Percentiles rank a stretch among this genome's conserved stretches.
Evolutionary conservation across 64 coral and sea anemone genomes (phyloP).

Genomic region (Pachyseris speciosa): DNA sequence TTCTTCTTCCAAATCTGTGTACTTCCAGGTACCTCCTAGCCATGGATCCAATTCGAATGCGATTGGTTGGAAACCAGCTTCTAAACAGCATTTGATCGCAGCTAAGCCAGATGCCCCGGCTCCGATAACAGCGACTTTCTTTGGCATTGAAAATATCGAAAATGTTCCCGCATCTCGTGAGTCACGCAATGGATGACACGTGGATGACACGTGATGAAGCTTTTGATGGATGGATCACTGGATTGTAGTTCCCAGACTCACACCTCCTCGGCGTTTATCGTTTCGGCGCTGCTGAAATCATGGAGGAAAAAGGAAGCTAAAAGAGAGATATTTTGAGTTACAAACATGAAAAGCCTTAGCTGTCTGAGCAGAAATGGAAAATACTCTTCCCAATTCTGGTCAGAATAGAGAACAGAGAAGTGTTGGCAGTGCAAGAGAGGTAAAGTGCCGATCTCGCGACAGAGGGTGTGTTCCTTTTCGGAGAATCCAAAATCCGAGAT

Average conservation of each 20-base stretch:
- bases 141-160: conserved; percentile 1
- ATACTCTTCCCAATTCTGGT: neutral
- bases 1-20: conserved; percentile 72
- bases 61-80: conserved; percentile 85
- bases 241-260: neutral
- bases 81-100: conserved; percentile 74
- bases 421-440: neutral
- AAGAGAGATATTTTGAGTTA: no score
- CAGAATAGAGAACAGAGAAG: neutral
- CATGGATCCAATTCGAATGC: conserved; percentile 80
- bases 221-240: neutral
- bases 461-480: neutral
- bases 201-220: neutral
- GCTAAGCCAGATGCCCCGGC: conserved; percentile 76
- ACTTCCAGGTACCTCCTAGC: conserved; percentile 90
- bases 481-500: no score
- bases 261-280: no score
- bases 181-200: neutral
- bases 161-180: neutral
- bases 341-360: neutral
- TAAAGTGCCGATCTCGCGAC: no score
- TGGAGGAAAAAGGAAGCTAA: no score
- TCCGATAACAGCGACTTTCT: conserved; percentile 86
- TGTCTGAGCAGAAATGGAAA: neutral
- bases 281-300: no score